Percentiles rank a stretch among this genome's conserved stretches.
These are phyloP conservation scores for Pangasius krempfi DNA, from an alignment of 2,797 vertebrate species.

Conservation along the genomic window DNA sequence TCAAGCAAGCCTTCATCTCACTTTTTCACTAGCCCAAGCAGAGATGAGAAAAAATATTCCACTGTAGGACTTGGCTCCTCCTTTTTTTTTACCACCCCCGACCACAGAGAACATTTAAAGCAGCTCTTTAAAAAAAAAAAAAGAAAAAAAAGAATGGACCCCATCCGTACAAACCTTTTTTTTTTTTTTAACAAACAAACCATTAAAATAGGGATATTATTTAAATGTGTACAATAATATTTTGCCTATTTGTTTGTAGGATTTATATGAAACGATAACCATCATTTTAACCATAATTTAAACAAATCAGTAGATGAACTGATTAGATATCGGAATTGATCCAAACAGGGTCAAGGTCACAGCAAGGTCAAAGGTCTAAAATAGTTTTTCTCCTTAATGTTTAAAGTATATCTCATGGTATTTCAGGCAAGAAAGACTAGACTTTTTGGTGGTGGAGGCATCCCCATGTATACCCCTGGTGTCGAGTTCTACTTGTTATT, in stretches of 20 bases:
- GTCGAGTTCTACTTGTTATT: neutral
- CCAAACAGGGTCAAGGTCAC: neutral
- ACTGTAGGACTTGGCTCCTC: neutral
- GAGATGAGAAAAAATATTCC: slow-evolving; percentile 17
- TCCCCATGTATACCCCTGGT: neutral
- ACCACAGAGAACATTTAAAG: neutral
- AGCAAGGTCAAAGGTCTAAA: neutral
- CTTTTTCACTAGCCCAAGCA: neutral
- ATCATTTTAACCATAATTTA: too few relatives aligned
- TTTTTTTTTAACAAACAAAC: neutral
- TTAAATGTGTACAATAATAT: neutral
- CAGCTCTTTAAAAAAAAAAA: neutral
- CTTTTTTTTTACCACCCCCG: neutral
- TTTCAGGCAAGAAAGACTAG: neutral
- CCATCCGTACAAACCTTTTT: neutral
- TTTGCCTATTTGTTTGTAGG: neutral
- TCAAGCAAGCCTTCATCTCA: slow-evolving; percentile 14
- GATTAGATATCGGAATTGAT: neutral
- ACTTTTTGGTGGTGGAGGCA: neutral
- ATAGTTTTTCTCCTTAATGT: neutral
- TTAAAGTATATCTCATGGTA: neutral
- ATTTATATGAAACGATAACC: neutral
- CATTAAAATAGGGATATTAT: neutral
- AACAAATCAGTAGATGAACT: neutral
- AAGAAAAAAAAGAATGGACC: too few relatives aligned